Base-by-base conservation (phyloP, 2,797 vertebrate genomes). In the Poeciliopsis presidionis region DNA sequence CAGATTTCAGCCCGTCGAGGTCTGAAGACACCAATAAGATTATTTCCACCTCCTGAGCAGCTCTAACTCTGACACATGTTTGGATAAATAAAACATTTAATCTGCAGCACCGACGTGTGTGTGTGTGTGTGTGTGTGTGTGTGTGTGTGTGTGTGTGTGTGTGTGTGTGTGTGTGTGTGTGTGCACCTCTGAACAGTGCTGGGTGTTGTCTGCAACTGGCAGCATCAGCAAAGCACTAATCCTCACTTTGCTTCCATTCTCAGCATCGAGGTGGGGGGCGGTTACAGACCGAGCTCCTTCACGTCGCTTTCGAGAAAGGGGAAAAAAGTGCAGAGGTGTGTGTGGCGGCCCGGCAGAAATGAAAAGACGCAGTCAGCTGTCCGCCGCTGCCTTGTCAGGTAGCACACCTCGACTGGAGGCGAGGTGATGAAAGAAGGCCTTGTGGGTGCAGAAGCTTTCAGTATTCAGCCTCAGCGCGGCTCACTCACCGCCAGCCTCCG, bases 41-140 rank as follows among this genome's bases (percentile, higher is more conserved):
- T 83, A 81, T 84, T 84, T 86, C 74, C 59, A 49, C 74, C 67
- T 75, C 47, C 55, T 81, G 74, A 85, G 80, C 78, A 81, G 84
- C 81, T 75, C 45, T 36, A 72, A 83, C 78, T 92, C 75, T 28
- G 75, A 88, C 69, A 86, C 76, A 72, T 73, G 77, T 84, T 87
- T 86, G 80, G 59, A 88, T 87, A 86, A 90, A 90, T 91, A 88
- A 87, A 91, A 86, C 86, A 87, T 91, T 83, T 83, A 82, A 87
- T 92, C 88, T 86, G 88, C 84, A 25, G 63, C 73, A 78, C 1
- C 55, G 69, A 76, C 77, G 80, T 2, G 1, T 28, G 43, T 2
- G 63, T 39, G 36, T 82, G 77, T 82, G 76, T 82, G 80, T 79
- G 77, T 83, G 76, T 72, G 49, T 81, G 80, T 43, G 63, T 82